phyloP scores from a whole-genome alignment of 2,888 invertebrate species.

The Harpalus rufipes region DNA sequence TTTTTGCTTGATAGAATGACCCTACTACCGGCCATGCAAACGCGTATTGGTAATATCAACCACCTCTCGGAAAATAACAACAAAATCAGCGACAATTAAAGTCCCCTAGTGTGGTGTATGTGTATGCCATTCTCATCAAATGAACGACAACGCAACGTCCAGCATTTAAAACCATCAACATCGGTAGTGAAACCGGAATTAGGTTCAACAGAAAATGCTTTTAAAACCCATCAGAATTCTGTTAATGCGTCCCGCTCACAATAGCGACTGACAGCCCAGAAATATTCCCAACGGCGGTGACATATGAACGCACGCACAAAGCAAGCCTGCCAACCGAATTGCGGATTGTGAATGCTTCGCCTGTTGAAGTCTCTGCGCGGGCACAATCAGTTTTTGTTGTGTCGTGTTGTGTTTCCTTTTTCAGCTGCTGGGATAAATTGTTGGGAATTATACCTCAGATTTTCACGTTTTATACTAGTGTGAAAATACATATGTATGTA shows the following conservation, averaged over 20 bases:
- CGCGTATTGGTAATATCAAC: background rate
- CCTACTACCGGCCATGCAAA: too few relatives aligned
- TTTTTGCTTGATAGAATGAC: too few relatives aligned
- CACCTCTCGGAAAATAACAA: background rate
- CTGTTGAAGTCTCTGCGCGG: slow-evolving; percentile 12
- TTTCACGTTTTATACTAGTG: slow-evolving; percentile 6
- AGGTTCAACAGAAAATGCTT: slow-evolving; percentile 59
- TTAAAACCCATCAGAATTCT: slow-evolving; percentile 57
- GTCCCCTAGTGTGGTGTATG: background rate
- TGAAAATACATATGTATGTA: background rate
- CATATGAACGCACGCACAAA: slow-evolving; percentile 49
- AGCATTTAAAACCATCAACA: slow-evolving; percentile 21
- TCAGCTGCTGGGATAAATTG: slow-evolving; percentile 15
- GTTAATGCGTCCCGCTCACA: slow-evolving; percentile 50
- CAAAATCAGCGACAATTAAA: background rate
- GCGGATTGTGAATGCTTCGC: slow-evolving; percentile 13
- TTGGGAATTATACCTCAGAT: slow-evolving; percentile 28
- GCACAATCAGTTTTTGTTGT: slow-evolving; percentile 9
- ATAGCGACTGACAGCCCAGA: slow-evolving; percentile 3
- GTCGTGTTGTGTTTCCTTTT: slow-evolving; percentile 26
- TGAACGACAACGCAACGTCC: background rate
- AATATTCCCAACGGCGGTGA: slow-evolving; percentile 42
- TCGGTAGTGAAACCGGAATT: slow-evolving; percentile 40
- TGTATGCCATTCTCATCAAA: background rate
- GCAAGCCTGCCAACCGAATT: background rate